Evolutionary conservation across 2,113 vertebrate genomes (phyloP).

Genomic region (Lathamus discolor): DNA sequence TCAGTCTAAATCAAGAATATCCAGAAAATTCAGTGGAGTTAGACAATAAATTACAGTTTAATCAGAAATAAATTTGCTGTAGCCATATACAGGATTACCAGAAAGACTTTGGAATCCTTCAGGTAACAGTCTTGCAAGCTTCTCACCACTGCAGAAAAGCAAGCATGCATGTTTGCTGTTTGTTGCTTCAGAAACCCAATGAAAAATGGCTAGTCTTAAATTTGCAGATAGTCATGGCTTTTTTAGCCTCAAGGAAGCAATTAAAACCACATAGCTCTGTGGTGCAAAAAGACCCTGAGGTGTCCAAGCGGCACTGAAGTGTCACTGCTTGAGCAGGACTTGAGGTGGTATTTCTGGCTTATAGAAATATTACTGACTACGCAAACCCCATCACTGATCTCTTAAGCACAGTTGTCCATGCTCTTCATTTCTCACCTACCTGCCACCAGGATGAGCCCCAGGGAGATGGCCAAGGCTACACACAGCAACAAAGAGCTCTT

Average conservation of each 20-base stretch:
- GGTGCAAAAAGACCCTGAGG: neutral
- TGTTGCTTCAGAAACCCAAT: neutral
- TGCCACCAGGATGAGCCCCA: constrained; percentile 59
- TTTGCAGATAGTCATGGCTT: neutral
- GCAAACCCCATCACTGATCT: neutral
- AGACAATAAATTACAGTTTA: neutral
- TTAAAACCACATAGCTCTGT: neutral
- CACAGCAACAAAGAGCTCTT: constrained; percentile 55
- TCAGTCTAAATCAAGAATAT: neutral
- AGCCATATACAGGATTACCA: neutral
- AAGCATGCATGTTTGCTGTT: accelerated
- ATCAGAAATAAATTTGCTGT: neutral
- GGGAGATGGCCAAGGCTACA: constrained; percentile 48
- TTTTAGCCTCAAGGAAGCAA: neutral
- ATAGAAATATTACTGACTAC: neutral
- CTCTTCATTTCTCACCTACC: constrained; percentile 65
- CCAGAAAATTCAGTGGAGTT: neutral
- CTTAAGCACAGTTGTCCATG: neutral
- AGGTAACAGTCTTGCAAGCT: neutral
- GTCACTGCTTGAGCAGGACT: neutral
- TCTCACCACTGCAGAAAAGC: neutral
- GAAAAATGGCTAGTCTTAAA: neutral
- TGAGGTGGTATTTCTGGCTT: neutral
- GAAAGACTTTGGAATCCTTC: neutral
- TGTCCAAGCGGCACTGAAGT: neutral